phyloP scores from a whole-genome alignment of 2,113 vertebrate species.

The Columba livia region DNA sequence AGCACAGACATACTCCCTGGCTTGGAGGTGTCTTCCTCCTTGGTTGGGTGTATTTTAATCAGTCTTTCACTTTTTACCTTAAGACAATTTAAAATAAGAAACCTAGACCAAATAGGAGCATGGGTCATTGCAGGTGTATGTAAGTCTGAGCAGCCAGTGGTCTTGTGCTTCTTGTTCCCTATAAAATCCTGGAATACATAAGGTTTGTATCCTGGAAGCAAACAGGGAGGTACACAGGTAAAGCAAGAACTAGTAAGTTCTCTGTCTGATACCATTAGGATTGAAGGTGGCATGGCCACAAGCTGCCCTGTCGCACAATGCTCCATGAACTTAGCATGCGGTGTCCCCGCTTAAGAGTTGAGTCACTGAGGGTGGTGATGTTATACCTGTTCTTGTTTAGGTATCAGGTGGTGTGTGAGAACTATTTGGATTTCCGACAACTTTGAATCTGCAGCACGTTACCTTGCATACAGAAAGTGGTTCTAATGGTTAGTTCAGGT shows the following conservation, averaged over 20 bases:
- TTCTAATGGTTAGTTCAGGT: background rate
- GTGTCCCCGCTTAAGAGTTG: background rate
- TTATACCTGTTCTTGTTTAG: background rate
- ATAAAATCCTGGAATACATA: background rate
- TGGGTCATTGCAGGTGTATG: background rate
- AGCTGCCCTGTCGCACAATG: background rate
- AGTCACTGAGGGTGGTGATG: background rate
- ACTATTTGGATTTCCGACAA: background rate
- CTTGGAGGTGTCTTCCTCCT: background rate
- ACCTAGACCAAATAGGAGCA: background rate
- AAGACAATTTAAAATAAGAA: background rate
- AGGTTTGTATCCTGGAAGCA: background rate
- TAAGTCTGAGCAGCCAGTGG: background rate
- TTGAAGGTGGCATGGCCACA: too few relatives aligned
- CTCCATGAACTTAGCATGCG: fast-evolving
- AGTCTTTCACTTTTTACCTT: background rate
- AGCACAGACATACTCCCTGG: background rate
- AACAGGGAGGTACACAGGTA: background rate
- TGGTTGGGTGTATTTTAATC: background rate
- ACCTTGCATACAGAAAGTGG: background rate
- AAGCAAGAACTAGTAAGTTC: background rate
- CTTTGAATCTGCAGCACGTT: background rate
- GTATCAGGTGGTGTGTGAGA: background rate
- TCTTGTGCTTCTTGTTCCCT: background rate
- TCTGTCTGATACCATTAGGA: background rate